Percentiles rank a stretch among this genome's conserved stretches.
Conservation (phyloP, 2,888 invertebrate species). For the Xylocampa areola region DNA sequence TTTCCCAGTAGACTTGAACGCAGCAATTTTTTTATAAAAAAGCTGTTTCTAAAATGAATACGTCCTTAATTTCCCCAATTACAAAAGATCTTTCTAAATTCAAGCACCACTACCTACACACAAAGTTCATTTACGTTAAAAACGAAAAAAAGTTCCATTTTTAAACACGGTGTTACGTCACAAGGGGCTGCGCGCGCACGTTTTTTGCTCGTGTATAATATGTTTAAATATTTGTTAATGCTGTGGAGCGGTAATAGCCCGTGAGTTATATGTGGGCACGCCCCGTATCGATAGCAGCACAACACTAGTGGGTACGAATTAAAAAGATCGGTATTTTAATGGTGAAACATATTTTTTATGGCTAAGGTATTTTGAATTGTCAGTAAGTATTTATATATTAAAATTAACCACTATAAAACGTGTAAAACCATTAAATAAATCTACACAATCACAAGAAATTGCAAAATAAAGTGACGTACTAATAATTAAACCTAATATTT, state of each 20-base stretch:
- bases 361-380: too few relatives aligned
- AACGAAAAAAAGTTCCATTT: constrained; percentile 36
- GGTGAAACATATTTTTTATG: too few relatives aligned
- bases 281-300: constrained; percentile 67
- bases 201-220: constrained; percentile 68
- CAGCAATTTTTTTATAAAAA: too few relatives aligned
- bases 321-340: constrained; percentile 4
- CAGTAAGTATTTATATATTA: too few relatives aligned
- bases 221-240: constrained; percentile 86
- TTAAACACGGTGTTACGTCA: constrained; percentile 50
- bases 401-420: too few relatives aligned
- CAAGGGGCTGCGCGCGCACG: constrained; percentile 60
- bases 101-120: constrained; percentile 12
- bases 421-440: too few relatives aligned
- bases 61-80: background rate
- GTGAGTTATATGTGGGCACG: constrained; percentile 69
- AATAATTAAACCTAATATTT: too few relatives aligned
- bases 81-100: constrained; percentile 10
- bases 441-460: too few relatives aligned
- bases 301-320: constrained; percentile 41
- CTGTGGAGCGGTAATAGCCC: constrained; percentile 67
- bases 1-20: too few relatives aligned
- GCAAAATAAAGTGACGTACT: too few relatives aligned
- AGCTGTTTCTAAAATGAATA: background rate
- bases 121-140: constrained; percentile 21